These are phyloP conservation scores for Drosophila murphyi DNA, from an alignment of 1,140 invertebrate genomes.

Conservation along the genomic window DNA sequence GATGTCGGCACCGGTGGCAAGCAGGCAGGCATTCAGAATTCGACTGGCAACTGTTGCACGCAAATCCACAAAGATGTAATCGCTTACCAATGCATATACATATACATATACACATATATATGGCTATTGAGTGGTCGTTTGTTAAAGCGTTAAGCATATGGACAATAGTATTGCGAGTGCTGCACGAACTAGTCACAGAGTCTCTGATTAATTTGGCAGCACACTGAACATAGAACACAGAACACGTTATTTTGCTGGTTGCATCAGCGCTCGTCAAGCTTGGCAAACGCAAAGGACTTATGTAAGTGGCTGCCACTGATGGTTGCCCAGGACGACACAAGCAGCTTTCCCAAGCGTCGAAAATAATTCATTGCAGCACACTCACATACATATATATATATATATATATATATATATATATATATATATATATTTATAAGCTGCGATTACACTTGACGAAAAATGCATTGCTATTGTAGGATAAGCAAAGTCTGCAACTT, in stretches of 20 bases:
- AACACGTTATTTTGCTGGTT: conserved; percentile 20
- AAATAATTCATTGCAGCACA: conserved; percentile 23
- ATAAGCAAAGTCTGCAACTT: too few relatives aligned
- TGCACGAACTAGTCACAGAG: conserved; percentile 12
- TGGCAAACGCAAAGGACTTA: conserved; percentile 35
- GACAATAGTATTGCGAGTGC: conserved; percentile 36
- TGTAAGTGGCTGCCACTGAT: conserved; percentile 23
- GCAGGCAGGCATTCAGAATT: not conserved
- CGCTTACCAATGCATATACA: conserved; percentile 8
- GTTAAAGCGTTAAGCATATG: conserved; percentile 12
- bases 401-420: conserved; percentile 11
- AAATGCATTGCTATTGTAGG: not conserved
- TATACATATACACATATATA: not conserved
- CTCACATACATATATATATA: conserved; percentile 7
- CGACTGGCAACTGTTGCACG: conserved; percentile 21
- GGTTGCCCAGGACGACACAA: conserved; percentile 25
- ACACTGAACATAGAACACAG: not conserved
- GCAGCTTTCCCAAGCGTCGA: conserved; percentile 21
- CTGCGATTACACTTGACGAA: conserved; percentile 28
- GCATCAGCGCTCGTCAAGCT: conserved; percentile 16
- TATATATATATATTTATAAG: conserved; percentile 15
- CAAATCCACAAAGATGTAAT: conserved; percentile 35
- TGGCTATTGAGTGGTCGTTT: conserved; percentile 19
- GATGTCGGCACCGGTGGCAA: conserved; percentile 4
- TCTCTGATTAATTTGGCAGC: conserved; percentile 42